These are phyloP conservation scores for Euura lappo DNA, from an alignment of 1,140 invertebrate genomes.

Conservation along the genomic window DNA sequence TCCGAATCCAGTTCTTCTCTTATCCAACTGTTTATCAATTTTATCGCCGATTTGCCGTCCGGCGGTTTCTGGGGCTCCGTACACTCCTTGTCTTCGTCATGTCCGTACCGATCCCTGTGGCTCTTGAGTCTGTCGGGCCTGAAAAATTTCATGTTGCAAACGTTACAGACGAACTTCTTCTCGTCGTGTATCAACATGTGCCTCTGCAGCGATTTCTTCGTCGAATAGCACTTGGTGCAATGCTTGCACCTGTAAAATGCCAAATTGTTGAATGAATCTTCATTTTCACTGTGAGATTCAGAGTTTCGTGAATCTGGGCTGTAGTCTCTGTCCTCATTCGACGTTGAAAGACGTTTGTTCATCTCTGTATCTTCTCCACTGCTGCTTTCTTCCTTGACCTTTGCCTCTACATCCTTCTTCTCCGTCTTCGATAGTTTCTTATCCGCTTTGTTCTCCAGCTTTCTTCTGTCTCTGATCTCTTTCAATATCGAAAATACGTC, in stretches of 20 bases:
- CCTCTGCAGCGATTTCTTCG: constrained; percentile 31
- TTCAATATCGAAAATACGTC: constrained; percentile 48
- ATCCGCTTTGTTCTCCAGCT: constrained; percentile 30
- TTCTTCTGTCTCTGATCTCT: constrained; percentile 45
- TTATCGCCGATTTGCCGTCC: constrained; percentile 44
- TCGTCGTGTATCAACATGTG: constrained; percentile 32
- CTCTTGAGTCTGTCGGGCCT: constrained; percentile 39
- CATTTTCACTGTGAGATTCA: constrained; percentile 19
- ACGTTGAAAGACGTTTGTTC: not conserved
- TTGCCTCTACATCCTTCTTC: not conserved
- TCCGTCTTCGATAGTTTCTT: not conserved
- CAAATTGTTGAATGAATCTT: not conserved
- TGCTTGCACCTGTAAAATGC: constrained; percentile 32
- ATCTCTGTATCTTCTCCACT: not conserved
- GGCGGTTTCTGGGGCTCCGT: constrained; percentile 36
- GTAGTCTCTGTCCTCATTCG: constrained; percentile 12
- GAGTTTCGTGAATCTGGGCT: constrained; percentile 9
- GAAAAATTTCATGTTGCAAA: constrained; percentile 46
- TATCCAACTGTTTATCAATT: constrained; percentile 51
- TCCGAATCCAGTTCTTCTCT: constrained; percentile 48
- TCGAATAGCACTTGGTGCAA: constrained; percentile 29
- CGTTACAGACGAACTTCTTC: constrained; percentile 39
- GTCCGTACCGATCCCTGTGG: constrained; percentile 37
- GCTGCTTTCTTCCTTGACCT: constrained; percentile 3
- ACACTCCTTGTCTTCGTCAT: constrained; percentile 31